Evolutionary conservation across 2,113 vertebrate species (phyloP).

Genomic region (Cairina moschata): DNA sequence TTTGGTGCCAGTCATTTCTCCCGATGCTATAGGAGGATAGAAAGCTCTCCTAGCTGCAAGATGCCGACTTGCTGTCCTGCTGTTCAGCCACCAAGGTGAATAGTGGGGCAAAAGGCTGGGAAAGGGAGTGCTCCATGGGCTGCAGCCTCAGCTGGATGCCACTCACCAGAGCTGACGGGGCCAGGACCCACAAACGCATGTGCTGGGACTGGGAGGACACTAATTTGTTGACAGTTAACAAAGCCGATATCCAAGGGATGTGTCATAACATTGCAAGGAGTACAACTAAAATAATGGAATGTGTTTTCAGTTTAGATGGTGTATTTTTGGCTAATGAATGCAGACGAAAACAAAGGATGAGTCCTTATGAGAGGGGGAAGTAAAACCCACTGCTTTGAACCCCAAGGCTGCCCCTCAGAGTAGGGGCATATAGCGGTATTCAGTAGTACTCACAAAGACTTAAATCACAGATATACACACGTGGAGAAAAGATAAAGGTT

Average conservation of each 20-base stretch:
- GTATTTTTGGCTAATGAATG: slow-evolving; percentile 11
- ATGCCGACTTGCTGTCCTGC: neutral
- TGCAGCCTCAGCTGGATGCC: neutral
- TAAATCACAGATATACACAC: neutral
- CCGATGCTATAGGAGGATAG: neutral
- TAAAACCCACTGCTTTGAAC: neutral
- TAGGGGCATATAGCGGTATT: neutral
- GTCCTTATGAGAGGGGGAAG: neutral
- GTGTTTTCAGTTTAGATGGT: slow-evolving; percentile 46
- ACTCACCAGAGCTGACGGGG: neutral
- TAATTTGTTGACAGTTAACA: slow-evolving; percentile 19
- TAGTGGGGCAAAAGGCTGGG: neutral
- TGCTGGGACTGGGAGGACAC: neutral
- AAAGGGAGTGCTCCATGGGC: neutral
- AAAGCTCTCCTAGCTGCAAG: neutral
- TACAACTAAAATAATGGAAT: neutral
- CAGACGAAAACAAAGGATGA: neutral
- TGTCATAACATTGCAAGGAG: slow-evolving; percentile 42
- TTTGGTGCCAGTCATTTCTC: neutral
- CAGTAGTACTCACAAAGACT: neutral
- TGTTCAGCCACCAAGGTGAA: rapidly evolving
- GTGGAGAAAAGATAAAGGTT: neutral
- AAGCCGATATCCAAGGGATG: neutral
- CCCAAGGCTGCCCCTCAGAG: neutral
- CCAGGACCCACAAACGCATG: neutral